Base-by-base conservation (phyloP, 2,888 invertebrate genomes). In the Drosophila mimica region DNA sequence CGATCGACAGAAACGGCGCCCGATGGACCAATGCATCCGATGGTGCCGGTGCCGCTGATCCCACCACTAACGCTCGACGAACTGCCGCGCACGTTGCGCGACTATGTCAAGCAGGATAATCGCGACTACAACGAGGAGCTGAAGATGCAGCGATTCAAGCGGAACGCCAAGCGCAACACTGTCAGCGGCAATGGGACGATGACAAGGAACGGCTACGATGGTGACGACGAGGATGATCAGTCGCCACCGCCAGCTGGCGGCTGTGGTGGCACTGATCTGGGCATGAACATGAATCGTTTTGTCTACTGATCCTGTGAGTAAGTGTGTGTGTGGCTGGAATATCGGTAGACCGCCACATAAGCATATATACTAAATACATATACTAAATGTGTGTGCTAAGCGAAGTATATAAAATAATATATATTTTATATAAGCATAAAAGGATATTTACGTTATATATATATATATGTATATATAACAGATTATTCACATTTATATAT, bases 41-140 rank as follows among this genome's bases (percentile, higher is more conserved):
- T 91, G 68, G 85, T 91, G 11, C 89, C 91, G 54, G 87, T 92
- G 8, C 92, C 92, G 7, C 72, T 87, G 9, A 81, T 91, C 4
- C 83, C 83, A 25, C 89, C 92, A 2, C 83, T 92, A 17, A 80
- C 85, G 3, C 64, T 93, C 43, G 92, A 93, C 48, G 92, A 93
- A 53, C 73, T 93, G 51, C 92, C 93, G n/a, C 81, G 83, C 6
- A 86, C 91, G 4, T 68, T 93, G 52, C 90, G 93, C 4, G 92
- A 93, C 40, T 92, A 91, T 75, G 91, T 93, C 0, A 89, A 89
- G 66, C 88, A 89, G 61, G 93, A 93, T 68, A 93, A 93, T 74
- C 88, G 84, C 15, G 83, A 86, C 31, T 93, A 92, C 66, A 82
- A 73, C 62, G 91, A 92, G 43, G 93, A 93, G 60, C 70, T 92